Evolutionary conservation across 2,888 invertebrate genomes (phyloP).

Genomic region (Cactoblastis cactorum): DNA sequence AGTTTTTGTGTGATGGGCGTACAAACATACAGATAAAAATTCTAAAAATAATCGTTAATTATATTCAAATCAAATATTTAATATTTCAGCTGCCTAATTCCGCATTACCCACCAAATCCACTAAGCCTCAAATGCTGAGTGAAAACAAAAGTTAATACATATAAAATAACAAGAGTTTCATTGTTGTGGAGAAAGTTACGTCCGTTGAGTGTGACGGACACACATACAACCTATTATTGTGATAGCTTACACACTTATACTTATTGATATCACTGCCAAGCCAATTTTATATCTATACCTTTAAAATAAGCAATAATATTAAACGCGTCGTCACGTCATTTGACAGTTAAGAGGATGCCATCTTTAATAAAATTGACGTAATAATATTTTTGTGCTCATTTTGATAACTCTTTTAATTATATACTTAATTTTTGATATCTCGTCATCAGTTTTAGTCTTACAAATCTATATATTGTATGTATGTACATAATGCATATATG

Average conservation of each 20-base stretch:
- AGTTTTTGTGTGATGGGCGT: too few species aligned
- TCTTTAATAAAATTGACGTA: conserved; percentile 5
- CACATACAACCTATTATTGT: conserved; percentile 33
- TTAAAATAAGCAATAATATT: background rate
- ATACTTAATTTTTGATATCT: background rate
- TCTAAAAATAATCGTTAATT: too few species aligned
- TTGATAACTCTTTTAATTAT: background rate
- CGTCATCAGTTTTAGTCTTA: background rate
- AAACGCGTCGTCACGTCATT: background rate
- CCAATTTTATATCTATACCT: background rate
- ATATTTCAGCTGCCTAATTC: background rate
- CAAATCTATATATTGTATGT: background rate
- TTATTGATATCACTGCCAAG: background rate
- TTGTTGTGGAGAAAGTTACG: conserved; percentile 45
- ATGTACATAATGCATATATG: too few species aligned
- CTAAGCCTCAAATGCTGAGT: conserved; percentile 16
- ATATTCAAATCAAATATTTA: too few species aligned
- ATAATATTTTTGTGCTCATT: background rate
- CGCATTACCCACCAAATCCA: background rate
- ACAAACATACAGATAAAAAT: too few species aligned
- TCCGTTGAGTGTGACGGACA: conserved; percentile 42
- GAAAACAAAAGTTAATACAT: conserved; percentile 29
- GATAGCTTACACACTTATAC: conserved; percentile 13
- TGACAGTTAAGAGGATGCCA: background rate
- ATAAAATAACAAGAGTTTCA: conserved; percentile 26